Evolutionary conservation across 2,113 vertebrate genomes (phyloP), one percentile per base, ranked within the genome.

Genomic region (Sturnira hondurensis): DNA sequence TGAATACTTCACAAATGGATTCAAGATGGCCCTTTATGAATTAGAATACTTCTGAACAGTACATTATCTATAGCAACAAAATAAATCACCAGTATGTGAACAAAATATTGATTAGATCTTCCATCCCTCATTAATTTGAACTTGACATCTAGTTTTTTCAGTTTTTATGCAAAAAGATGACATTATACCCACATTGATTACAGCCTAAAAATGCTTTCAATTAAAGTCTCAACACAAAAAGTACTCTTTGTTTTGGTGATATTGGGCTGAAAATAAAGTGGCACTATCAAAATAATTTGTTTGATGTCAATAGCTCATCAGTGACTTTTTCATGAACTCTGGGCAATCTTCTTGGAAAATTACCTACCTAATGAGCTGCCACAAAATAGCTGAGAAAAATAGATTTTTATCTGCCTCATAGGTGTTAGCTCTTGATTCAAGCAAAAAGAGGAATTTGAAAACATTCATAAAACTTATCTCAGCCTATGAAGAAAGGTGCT

Each of bases 41-140:
- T 96, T 85, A 88, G 94, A 98, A 97, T 89, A 76, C 71, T 50
- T 87, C 84, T 89, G 28, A 97, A 22, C n/a, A 94, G 92, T 95
- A 93, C n/a, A 96, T 14, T 93, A 87, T 83, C 12, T 95, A 45
- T 45, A 97, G 96, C 87, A 83, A 26, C 71, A 88, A 97, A 96
- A 94, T 94, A 94, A 93, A 96, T 54, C 45, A 56, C 58, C 83
- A 90, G 88, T 38, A 96, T 95, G 65, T 89, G 9, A 94, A 95
- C 93, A 95, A 24, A 95, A 33, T 85, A 97, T 93, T 28, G 36
- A 94, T 92, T 93, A 7, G 68, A 41, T 91, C 94, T 94, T 68
- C 70, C 94, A 16, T 52, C 36, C 16, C 50, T 47, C 65, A 77
- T 77, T 67, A 77, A 86, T 86, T 93, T 96, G 47, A 93, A 93